Conservation (phyloP, 2,888 invertebrate genomes). For the Mechanitis mazaeus region DNA sequence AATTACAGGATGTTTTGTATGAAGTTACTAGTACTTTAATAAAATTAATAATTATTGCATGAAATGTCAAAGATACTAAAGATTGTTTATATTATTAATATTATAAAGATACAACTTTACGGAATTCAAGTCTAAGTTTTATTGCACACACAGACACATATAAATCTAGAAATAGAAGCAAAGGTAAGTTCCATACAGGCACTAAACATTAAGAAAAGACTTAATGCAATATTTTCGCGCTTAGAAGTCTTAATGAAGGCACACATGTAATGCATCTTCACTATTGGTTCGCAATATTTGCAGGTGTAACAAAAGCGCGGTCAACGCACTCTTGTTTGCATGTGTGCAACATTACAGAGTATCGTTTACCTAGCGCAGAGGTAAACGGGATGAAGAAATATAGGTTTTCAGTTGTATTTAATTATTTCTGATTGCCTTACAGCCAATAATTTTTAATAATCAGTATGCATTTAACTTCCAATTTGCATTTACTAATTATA, state of each 20-base stretch:
- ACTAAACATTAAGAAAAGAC: slow-evolving; percentile 19
- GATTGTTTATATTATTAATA: no score
- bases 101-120: no score
- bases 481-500: no score
- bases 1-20: no score
- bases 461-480: no score
- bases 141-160: no score
- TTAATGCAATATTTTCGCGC: slow-evolving; percentile 29
- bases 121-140: no score
- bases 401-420: not conserved
- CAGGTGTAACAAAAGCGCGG: slow-evolving; percentile 68
- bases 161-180: slow-evolving; percentile 13
- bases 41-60: no score
- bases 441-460: no score
- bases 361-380: slow-evolving; percentile 2
- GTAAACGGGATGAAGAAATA: not conserved
- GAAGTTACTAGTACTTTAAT: no score
- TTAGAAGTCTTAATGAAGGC: slow-evolving; percentile 39
- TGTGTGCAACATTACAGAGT: slow-evolving; percentile 36
- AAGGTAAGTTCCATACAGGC: slow-evolving; percentile 28
- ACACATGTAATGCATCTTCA: slow-evolving; percentile 43
- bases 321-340: slow-evolving; percentile 55
- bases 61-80: no score
- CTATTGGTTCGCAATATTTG: slow-evolving; percentile 60
- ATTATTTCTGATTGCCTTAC: not conserved